phyloP scores from a whole-genome alignment of 1,140 invertebrate genomes.

The Bombus huntii region DNA sequence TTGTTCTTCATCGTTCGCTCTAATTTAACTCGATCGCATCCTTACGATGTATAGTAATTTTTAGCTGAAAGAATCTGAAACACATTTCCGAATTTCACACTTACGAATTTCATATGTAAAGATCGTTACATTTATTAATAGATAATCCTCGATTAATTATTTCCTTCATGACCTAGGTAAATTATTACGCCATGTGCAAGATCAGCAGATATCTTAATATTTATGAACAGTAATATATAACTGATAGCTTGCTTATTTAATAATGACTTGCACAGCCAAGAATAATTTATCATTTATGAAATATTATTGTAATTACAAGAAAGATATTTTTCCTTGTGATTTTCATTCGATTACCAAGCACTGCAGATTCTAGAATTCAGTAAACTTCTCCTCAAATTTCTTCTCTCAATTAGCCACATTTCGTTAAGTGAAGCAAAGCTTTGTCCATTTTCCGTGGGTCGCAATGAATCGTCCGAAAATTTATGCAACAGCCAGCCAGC shows the following conservation, averaged over 20 bases:
- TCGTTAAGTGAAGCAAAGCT: not conserved
- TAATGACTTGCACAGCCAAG: too few relatives aligned
- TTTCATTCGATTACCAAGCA: not conserved
- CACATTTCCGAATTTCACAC: too few relatives aligned
- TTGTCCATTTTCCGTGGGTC: not conserved
- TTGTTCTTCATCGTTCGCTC: too few relatives aligned
- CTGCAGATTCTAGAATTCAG: not conserved
- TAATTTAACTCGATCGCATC: not conserved
- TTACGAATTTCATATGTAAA: too few relatives aligned
- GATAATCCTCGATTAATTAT: too few relatives aligned
- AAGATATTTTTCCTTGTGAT: not conserved
- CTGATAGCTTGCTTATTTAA: too few relatives aligned
- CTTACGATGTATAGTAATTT: not conserved
- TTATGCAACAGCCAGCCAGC: not conserved
- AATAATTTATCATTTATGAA: too few relatives aligned
- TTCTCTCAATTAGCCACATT: not conserved
- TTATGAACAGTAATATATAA: too few relatives aligned
- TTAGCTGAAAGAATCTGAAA: not conserved
- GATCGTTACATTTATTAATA: too few relatives aligned
- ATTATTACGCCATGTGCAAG: too few relatives aligned
- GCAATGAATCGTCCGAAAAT: conserved; percentile 18
- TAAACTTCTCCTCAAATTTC: not conserved
- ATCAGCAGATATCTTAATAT: too few relatives aligned
- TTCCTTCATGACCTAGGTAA: too few relatives aligned
- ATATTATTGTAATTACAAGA: not conserved